phyloP scores from a whole-genome alignment of 1,140 invertebrate genomes.

The Bombus waltoni region DNA sequence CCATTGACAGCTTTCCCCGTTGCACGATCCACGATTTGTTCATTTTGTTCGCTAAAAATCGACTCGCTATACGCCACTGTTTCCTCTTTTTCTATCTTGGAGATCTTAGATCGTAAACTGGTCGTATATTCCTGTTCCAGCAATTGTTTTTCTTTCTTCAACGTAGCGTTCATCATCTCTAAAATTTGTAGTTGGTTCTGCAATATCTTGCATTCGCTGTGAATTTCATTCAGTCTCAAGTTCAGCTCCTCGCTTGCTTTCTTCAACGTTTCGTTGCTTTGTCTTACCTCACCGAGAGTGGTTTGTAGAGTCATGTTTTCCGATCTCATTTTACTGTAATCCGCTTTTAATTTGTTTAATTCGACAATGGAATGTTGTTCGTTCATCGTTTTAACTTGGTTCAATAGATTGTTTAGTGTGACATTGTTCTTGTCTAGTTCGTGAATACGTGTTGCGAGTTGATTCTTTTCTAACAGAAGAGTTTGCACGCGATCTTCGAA shows the following conservation, averaged over 20 bases:
- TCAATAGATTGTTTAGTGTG: slow-evolving; percentile 52
- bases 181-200: slow-evolving; percentile 49
- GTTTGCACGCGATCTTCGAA: slow-evolving; percentile 30
- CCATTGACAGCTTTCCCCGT: neutral
- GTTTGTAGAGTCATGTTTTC: slow-evolving; percentile 31
- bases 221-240: slow-evolving; percentile 36
- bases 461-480: slow-evolving; percentile 51
- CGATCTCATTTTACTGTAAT: slow-evolving; percentile 45
- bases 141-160: slow-evolving; percentile 30
- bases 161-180: slow-evolving; percentile 30
- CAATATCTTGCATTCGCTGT: slow-evolving; percentile 39
- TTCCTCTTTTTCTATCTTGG: neutral
- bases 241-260: slow-evolving; percentile 30
- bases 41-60: too few species aligned
- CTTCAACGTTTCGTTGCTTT: slow-evolving; percentile 22
- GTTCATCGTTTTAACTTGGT: slow-evolving; percentile 53
- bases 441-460: slow-evolving; percentile 46
- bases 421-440: slow-evolving; percentile 43
- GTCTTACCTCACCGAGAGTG: slow-evolving; percentile 21
- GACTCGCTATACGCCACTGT: too few species aligned
- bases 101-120: neutral
- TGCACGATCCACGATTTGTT: too few species aligned
- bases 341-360: slow-evolving; percentile 58
- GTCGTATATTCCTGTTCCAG: slow-evolving; percentile 13
- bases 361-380: slow-evolving; percentile 53